Base-by-base conservation (phyloP, 2,113 vertebrate species). In the Orthonyx spaldingii region DNA sequence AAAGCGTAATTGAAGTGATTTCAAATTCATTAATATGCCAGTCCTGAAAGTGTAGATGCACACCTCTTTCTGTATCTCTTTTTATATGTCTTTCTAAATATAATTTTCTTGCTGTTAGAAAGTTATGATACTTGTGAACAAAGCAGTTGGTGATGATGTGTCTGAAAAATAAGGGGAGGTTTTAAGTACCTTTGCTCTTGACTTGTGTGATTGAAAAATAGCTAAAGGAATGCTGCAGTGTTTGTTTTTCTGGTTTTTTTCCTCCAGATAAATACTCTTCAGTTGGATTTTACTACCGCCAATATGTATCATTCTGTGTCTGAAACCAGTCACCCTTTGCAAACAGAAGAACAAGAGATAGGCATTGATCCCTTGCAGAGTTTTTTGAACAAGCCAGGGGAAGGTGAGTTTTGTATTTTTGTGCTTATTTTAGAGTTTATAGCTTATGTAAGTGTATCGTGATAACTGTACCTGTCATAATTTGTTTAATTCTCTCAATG, bases 331-430 rank as follows among this genome's bases (percentile, higher is more conserved):
- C 99, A 99, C 94, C 99, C 99, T 77, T 98, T 99, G 91, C 99
- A 99, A 98, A 94, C 98, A 57, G 99, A 99, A 66, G 99, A 99
- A 77, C 99, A 99, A 96, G 99, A 99, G 98, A 98, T 99, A 17
- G 99, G 99, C 50, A 98, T 99, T 46, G 99, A 99, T 96, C 99
- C 99, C 7, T 98, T 99, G 82, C 98, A 98, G 79, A 98, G 97
- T 85, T 98, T 98, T 65, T 98, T 98, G 91, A 97, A 96, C 90
- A 98, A 99, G 96, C 89, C 97, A 56, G 95, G 89, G 75, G 97
- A 97, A 96, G 98, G 99, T 99, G 97, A 97, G 99, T 98, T 92
- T 87, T 81, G 4, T 79, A 20, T 88, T 79, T 64, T 30, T 69
- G 12, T 77, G 33, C 26, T 71, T 75, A 74, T 47, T 81, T 93